Percentiles rank a stretch among this genome's conserved stretches.
Evolutionary conservation across 2,888 invertebrate genomes (phyloP).

Genomic region (Yponomeuta plumbellus): DNA sequence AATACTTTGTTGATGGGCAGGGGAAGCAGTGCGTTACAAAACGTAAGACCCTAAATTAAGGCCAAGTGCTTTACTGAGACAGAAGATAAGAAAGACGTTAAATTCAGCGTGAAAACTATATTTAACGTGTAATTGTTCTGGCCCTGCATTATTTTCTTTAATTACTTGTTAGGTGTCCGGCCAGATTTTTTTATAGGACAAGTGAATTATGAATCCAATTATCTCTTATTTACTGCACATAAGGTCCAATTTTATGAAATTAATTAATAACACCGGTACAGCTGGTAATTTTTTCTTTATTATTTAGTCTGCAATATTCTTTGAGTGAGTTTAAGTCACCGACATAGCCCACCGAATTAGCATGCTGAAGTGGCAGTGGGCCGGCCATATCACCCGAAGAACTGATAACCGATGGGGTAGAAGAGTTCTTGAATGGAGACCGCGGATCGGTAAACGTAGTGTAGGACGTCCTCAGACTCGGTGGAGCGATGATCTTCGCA

Average conservation of each 20-base stretch:
- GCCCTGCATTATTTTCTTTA: conserved; percentile 10
- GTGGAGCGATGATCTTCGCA: no score
- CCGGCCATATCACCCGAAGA: no score
- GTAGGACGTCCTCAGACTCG: no score
- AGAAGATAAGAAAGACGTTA: conserved; percentile 22
- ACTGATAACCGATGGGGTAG: no score
- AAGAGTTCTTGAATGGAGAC: no score
- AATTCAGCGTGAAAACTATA: conserved; percentile 7
- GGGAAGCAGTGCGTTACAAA: not conserved
- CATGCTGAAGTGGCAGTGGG: no score
- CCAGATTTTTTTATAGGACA: not conserved
- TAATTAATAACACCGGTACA: no score
- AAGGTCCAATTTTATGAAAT: not conserved
- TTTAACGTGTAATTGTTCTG: not conserved
- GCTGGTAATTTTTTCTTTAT: no score
- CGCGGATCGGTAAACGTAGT: no score
- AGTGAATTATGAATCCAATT: not conserved
- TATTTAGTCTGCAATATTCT: no score
- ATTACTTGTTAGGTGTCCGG: not conserved
- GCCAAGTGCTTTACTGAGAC: not conserved
- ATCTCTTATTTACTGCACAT: not conserved
- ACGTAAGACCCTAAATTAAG: not conserved
- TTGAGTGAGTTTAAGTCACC: no score
- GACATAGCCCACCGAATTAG: no score
- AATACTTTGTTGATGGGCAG: not conserved